Evolutionary conservation across 2,113 vertebrate genomes (phyloP).

Genomic region (Rhinolophus ferrumequinum): DNA sequence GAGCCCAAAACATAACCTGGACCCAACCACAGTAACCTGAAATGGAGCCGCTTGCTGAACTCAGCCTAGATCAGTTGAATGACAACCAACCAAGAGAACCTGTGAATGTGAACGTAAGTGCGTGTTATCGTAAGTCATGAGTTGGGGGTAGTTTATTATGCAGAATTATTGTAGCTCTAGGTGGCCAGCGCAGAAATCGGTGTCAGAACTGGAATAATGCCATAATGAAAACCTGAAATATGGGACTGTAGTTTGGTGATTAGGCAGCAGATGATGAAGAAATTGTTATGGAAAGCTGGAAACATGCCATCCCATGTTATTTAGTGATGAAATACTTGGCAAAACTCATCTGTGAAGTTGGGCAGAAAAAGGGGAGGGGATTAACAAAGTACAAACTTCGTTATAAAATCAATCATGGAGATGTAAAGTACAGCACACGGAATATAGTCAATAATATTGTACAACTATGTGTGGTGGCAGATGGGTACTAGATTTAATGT

Average conservation of each 20-base stretch:
- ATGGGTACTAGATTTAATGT: not conserved
- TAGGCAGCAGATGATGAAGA: slow-evolving; percentile 15
- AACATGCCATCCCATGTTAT: not conserved
- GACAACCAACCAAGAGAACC: not conserved
- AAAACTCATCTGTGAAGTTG: not conserved
- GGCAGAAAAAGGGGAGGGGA: not conserved
- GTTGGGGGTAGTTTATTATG: not conserved
- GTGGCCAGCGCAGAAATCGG: not conserved
- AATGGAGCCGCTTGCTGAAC: not conserved
- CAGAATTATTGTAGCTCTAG: not conserved
- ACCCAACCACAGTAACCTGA: not conserved
- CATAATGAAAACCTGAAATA: slow-evolving; percentile 25
- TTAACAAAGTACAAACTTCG: not conserved
- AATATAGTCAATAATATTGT: not conserved
- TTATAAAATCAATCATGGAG: not conserved
- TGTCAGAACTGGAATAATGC: not conserved
- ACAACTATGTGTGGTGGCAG: not conserved
- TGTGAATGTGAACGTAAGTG: not conserved
- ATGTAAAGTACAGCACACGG: not conserved
- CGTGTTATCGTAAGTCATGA: not conserved
- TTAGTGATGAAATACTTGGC: slow-evolving; percentile 44
- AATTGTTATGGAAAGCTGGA: slow-evolving; percentile 6
- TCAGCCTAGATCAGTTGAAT: not conserved
- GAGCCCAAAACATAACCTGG: not conserved
- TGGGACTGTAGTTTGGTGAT: not conserved